Conservation (phyloP, 2,113 vertebrate species). For the Calidris pugnax region DNA sequence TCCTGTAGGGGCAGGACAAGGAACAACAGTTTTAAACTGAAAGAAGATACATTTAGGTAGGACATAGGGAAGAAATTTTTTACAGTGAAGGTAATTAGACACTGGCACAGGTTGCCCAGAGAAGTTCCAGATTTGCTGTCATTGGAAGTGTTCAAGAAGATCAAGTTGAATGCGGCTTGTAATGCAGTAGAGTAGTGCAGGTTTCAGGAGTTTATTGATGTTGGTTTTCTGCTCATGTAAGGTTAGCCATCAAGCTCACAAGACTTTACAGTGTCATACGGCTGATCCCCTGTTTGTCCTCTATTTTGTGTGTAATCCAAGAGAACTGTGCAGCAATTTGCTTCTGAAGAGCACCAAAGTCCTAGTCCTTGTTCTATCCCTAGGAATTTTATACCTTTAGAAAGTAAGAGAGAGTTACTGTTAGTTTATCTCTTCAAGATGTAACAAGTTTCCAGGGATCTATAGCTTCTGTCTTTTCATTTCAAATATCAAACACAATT, state of each 20-base stretch:
- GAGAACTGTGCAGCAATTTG: neutral
- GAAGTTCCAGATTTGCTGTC: neutral
- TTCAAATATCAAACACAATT: neutral
- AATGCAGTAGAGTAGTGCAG: too few relatives aligned
- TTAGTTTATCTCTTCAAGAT: neutral
- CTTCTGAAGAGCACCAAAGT: neutral
- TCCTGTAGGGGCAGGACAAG: neutral
- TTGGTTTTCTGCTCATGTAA: neutral
- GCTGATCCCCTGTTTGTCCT: neutral
- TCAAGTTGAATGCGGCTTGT: neutral
- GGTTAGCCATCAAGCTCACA: neutral
- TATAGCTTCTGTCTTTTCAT: neutral
- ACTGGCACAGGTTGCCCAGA: neutral
- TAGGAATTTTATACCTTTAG: neutral
- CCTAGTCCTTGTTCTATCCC: neutral
- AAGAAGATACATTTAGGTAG: neutral
- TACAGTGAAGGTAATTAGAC: neutral
- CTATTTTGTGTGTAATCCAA: neutral
- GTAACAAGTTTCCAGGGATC: neutral
- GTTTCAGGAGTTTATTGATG: neutral
- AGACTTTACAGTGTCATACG: neutral
- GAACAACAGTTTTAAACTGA: neutral
- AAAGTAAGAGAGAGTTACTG: neutral
- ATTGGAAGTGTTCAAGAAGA: neutral
- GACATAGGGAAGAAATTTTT: neutral